A percentile compares a stretch with the other conserved stretches of the same genome.
These are phyloP conservation scores for Adelges cooleyi DNA, from an alignment of 1,140 invertebrate species.

Conservation along the genomic window DNA sequence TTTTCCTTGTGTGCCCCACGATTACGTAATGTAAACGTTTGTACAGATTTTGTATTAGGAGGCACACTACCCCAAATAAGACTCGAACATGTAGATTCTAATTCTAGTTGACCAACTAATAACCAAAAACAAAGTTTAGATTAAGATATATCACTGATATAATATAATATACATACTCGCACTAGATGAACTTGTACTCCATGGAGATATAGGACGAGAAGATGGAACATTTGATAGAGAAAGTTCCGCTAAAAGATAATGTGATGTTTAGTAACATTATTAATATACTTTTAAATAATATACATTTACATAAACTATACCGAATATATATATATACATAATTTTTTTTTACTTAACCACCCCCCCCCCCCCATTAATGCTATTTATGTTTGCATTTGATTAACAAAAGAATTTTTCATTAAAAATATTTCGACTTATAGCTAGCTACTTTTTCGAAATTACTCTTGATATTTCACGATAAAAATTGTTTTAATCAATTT, in stretches of 20 bases:
- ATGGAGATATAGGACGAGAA: constrained; percentile 19
- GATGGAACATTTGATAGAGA: background rate
- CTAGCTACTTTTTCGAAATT: too few species aligned
- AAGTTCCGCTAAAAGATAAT: constrained; percentile 11
- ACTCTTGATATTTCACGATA: too few species aligned
- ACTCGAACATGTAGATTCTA: constrained; percentile 22
- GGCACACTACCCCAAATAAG: constrained; percentile 25
- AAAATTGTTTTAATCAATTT: too few species aligned
- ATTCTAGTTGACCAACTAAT: constrained; percentile 23
- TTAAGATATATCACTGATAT: background rate
- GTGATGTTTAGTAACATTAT: too few species aligned
- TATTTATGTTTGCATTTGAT: too few species aligned
- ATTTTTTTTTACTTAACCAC: too few species aligned
- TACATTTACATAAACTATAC: too few species aligned
- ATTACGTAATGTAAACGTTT: constrained; percentile 28
- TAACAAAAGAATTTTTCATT: too few species aligned
- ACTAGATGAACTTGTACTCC: constrained; percentile 21
- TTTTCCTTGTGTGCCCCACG: constrained; percentile 27
- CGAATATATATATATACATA: too few species aligned
- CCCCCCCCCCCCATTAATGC: too few species aligned
- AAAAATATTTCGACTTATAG: too few species aligned
- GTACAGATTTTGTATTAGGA: constrained; percentile 15
- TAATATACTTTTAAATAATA: too few species aligned
- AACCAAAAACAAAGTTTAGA: background rate
- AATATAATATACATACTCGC: background rate